These are phyloP conservation scores for Drosophila truncata DNA, from an alignment of 1,140 invertebrate species.

Conservation along the genomic window DNA sequence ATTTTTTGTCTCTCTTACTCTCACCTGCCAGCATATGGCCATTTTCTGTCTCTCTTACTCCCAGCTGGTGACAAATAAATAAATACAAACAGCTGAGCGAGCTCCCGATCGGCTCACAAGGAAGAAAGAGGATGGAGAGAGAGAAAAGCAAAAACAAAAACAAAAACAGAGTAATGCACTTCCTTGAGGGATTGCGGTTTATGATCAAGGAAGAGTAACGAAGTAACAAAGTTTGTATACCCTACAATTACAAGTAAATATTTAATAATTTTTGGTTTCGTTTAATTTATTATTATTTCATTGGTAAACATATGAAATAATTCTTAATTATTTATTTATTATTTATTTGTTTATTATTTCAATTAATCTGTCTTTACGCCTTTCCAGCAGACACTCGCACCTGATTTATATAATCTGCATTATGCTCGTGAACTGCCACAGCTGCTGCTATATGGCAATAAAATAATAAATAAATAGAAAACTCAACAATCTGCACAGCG, in stretches of 20 bases:
- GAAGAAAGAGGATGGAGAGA: background rate
- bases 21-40: conserved; percentile 3
- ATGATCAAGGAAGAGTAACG: too few relatives aligned
- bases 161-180: conserved; percentile 10
- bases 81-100: conserved; percentile 16
- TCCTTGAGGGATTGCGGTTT: conserved; percentile 25
- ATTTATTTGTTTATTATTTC: too few relatives aligned
- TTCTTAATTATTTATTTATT: too few relatives aligned
- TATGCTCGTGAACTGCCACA: conserved; percentile 13
- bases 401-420: conserved; percentile 27
- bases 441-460: background rate
- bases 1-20: background rate
- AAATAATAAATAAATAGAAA: conserved; percentile 1
- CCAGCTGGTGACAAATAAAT: conserved; percentile 1
- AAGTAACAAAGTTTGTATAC: background rate
- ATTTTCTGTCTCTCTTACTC: background rate
- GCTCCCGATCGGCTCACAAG: conserved; percentile 3
- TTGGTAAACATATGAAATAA: background rate
- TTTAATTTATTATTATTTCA: background rate
- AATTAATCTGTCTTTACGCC: too few relatives aligned
- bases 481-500: conserved; percentile 24
- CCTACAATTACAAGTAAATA: background rate
- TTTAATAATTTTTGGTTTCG: background rate
- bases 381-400: background rate
- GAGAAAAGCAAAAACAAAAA: background rate